Conservation (phyloP, 2,888 invertebrate genomes). For the Hedychridium roseum region DNA sequence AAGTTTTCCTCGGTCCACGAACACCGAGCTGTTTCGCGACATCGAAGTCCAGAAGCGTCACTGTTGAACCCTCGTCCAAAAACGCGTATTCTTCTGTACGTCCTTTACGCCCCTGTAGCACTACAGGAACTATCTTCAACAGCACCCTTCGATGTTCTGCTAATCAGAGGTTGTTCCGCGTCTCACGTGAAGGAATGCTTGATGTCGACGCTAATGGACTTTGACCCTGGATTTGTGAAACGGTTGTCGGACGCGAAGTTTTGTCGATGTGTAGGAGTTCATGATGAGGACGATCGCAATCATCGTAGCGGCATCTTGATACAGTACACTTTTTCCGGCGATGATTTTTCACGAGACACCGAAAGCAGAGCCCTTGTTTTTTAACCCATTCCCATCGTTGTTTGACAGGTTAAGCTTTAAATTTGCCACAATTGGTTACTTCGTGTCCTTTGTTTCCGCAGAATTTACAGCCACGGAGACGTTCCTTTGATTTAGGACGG, state of each 20-base stretch:
- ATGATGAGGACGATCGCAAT: slow-evolving; percentile 4
- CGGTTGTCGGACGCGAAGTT: background rate
- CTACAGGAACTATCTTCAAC: slow-evolving; percentile 1
- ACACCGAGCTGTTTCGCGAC: slow-evolving; percentile 1
- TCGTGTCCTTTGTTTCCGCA: background rate
- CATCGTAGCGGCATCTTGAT: background rate
- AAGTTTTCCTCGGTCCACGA: background rate
- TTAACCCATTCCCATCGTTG: slow-evolving; percentile 1
- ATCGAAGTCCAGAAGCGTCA: background rate
- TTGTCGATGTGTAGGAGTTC: background rate
- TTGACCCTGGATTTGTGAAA: background rate
- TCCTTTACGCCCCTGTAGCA: background rate
- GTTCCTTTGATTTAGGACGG: background rate
- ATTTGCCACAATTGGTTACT: background rate
- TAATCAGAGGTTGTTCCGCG: background rate
- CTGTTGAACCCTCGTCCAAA: slow-evolving; percentile 4
- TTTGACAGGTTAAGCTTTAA: background rate
- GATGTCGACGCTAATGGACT: background rate
- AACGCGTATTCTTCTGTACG: background rate
- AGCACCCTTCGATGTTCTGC: background rate
- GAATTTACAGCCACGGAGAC: background rate
- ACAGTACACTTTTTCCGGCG: background rate
- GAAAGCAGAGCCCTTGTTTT: background rate
- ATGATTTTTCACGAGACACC: background rate
- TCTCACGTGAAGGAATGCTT: background rate